Percentiles rank a stretch among this genome's conserved stretches.
These are phyloP conservation scores for Proteles cristata DNA, from an alignment of 2,113 vertebrate species.

Conservation along the genomic window DNA sequence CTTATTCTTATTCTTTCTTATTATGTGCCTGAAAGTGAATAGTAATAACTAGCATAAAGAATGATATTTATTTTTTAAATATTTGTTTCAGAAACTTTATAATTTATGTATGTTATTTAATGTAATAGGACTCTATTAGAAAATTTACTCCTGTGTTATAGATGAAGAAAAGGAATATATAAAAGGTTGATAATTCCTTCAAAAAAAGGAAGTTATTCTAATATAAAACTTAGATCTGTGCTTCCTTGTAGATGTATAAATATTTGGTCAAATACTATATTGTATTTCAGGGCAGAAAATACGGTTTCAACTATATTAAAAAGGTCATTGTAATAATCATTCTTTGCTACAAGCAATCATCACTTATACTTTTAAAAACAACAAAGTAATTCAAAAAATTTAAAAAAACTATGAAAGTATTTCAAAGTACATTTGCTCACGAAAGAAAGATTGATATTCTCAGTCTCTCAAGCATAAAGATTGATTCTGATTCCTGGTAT, in stretches of 20 bases:
- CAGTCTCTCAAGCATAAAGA: background rate
- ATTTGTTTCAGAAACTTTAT: background rate
- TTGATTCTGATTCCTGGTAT: background rate
- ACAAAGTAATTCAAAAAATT: background rate
- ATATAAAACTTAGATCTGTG: background rate
- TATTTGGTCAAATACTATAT: background rate
- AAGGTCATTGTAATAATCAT: background rate
- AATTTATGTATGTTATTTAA: background rate
- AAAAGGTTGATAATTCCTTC: background rate
- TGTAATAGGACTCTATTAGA: background rate
- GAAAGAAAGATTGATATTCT: background rate
- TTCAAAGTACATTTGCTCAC: background rate
- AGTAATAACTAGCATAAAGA: background rate
- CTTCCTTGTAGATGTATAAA: background rate
- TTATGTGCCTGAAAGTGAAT: background rate
- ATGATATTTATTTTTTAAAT: background rate
- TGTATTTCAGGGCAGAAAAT: background rate
- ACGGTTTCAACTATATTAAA: background rate
- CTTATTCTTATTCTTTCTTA: background rate
- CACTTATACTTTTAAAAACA: background rate
- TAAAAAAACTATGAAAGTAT: background rate
- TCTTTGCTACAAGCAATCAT: background rate
- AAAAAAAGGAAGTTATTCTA: background rate
- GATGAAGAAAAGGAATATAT: background rate
- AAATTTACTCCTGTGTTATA: background rate